Evolutionary conservation across 2,797 vertebrate species (phyloP).

Genomic region (Chrosomus eos): DNA sequence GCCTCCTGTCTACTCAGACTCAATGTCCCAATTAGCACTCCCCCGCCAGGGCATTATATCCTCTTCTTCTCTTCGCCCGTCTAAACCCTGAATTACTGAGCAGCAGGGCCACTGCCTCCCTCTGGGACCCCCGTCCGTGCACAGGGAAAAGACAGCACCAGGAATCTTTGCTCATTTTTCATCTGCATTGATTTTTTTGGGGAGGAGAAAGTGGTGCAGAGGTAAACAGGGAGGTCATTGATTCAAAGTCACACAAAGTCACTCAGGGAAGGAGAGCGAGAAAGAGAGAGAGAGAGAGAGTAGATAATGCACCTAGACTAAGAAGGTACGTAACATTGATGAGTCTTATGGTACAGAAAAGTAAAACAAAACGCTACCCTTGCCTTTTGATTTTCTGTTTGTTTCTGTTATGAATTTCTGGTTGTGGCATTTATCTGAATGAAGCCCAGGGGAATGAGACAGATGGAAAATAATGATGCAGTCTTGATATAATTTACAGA

Average conservation of each 20-base stretch:
- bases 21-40: conserved; percentile 44
- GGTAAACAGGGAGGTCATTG: conserved; percentile 37
- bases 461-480: conserved; percentile 28
- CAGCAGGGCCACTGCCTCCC: conserved; percentile 45
- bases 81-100: conserved; percentile 38
- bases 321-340: conserved; percentile 24
- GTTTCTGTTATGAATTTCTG: conserved; percentile 20
- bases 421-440: conserved; percentile 22
- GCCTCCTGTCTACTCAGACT: conserved; percentile 7
- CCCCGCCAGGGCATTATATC: conserved; percentile 27
- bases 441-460: conserved; percentile 23
- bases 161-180: conserved; percentile 51
- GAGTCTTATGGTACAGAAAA: conserved; percentile 1
- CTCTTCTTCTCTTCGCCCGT: conserved; percentile 1
- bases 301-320: background rate
- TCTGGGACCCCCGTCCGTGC: conserved; percentile 24
- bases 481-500: conserved; percentile 32
- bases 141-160: conserved; percentile 1
- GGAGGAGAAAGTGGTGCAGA: conserved; percentile 41
- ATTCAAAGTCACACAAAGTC: conserved; percentile 41
- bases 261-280: background rate
- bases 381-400: conserved; percentile 27
- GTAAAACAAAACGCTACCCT: background rate
- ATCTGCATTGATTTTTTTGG: conserved; percentile 53
- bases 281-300: background rate